phyloP scores from a whole-genome alignment of 2,113 vertebrate species.

The Gymnocephalus cernua region DNA sequence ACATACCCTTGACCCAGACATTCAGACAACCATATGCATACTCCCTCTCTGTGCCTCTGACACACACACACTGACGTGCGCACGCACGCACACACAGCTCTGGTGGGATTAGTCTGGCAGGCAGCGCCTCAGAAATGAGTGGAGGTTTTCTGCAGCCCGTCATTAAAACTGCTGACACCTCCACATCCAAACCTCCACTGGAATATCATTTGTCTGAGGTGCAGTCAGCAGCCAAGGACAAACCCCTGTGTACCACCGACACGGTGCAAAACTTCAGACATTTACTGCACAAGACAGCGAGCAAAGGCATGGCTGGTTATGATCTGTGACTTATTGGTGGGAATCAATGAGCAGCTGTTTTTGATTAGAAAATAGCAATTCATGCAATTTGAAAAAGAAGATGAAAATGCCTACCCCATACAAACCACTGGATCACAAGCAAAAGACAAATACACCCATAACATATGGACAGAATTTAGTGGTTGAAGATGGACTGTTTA shows the following conservation, averaged over 20 bases:
- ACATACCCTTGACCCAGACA: constrained; percentile 29
- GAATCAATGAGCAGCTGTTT: background rate
- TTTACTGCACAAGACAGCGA: background rate
- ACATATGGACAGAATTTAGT: constrained; percentile 7
- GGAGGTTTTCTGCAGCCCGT: constrained; percentile 63
- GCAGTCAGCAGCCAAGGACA: constrained; percentile 35
- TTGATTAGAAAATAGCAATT: background rate
- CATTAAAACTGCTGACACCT: constrained; percentile 74
- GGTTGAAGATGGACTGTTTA: background rate
- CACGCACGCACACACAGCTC: constrained; percentile 25
- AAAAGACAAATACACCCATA: background rate
- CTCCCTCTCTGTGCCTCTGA: background rate
- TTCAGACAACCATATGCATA: constrained; percentile 13
- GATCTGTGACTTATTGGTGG: background rate
- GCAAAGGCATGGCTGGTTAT: background rate
- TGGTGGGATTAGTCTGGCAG: constrained; percentile 49
- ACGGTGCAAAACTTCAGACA: background rate
- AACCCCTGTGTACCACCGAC: constrained; percentile 16
- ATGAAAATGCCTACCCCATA: background rate
- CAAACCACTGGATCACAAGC: background rate
- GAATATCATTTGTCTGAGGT: constrained; percentile 59
- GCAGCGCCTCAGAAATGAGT: constrained; percentile 54
- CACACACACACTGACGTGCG: constrained; percentile 18
- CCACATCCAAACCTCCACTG: constrained; percentile 53
- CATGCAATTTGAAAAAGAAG: background rate